These are phyloP conservation scores for Megalonaias nervosa DNA, from an alignment of 1,140 invertebrate genomes.

Conservation along the genomic window DNA sequence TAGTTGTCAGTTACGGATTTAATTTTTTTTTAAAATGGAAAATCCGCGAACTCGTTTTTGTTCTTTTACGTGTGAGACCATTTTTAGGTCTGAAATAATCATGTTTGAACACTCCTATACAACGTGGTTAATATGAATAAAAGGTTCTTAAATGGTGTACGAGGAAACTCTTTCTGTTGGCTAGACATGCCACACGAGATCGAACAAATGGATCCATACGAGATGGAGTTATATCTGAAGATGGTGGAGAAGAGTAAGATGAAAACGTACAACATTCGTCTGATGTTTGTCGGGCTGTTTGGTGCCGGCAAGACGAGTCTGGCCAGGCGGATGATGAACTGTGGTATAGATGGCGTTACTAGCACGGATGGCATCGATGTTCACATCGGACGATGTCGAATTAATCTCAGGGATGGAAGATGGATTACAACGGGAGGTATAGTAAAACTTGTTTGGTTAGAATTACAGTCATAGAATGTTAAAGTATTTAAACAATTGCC, in stretches of 20 bases:
- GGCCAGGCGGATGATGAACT: conserved; percentile 10
- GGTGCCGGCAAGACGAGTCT: conserved; percentile 26
- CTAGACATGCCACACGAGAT: conserved; percentile 23
- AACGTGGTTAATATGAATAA: no score
- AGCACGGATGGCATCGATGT: conserved; percentile 32
- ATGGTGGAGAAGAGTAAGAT: conserved; percentile 18
- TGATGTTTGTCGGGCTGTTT: conserved; percentile 30
- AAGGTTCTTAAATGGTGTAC: no score
- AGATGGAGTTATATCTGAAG: conserved; percentile 18
- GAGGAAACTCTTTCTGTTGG: no score
- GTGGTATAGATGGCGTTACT: conserved; percentile 10
- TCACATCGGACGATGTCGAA: conserved; percentile 15
- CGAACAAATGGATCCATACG: conserved; percentile 15
- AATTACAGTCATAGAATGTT: no score
- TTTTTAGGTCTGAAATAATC: no score
- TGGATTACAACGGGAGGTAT: conserved; percentile 8
- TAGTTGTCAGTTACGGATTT: no score
- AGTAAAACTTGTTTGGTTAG: no score
- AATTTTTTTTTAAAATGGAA: no score
- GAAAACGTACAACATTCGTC: conserved; percentile 18
- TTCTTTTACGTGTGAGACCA: no score
- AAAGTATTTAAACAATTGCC: no score
- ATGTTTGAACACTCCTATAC: no score
- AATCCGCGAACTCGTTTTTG: no score
- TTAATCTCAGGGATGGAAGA: conserved; percentile 20